These are phyloP conservation scores for Semibalanus balanoides DNA, from an alignment of 1,140 invertebrate species.

Conservation along the genomic window DNA sequence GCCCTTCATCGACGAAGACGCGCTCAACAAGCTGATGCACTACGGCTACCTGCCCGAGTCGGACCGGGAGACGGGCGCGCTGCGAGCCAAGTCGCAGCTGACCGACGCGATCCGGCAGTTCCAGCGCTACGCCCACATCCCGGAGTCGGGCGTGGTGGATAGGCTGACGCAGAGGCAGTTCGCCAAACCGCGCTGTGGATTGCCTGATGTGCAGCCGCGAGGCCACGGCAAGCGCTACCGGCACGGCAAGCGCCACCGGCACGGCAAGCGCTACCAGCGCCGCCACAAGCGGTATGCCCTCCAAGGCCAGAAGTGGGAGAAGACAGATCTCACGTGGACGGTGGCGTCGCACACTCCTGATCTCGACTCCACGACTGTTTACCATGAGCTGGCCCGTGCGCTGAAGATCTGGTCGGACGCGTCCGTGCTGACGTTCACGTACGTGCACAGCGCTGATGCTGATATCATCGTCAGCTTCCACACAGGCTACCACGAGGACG, in stretches of 20 bases:
- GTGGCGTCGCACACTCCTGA: background rate
- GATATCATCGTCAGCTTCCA: conserved; percentile 15
- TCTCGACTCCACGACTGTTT: background rate
- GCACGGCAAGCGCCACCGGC: conserved; percentile 34
- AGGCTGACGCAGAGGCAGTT: conserved; percentile 55
- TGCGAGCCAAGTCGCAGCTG: conserved; percentile 65
- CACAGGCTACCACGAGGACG: conserved; percentile 68
- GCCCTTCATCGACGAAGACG: background rate
- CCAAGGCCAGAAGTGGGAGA: conserved; percentile 71
- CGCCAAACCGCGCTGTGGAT: conserved; percentile 60
- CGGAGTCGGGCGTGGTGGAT: conserved; percentile 67
- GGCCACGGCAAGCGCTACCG: conserved; percentile 33
- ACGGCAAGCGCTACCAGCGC: conserved; percentile 39
- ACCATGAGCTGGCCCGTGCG: conserved; percentile 19
- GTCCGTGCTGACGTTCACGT: conserved; percentile 20
- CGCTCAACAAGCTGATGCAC: conserved; percentile 47
- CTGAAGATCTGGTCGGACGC: conserved; percentile 25
- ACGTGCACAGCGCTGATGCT: conserved; percentile 9
- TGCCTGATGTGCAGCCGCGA: conserved; percentile 47
- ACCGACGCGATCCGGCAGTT: conserved; percentile 54
- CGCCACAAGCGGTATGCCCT: conserved; percentile 41
- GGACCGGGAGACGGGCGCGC: conserved; percentile 57
- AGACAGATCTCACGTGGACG: conserved; percentile 73
- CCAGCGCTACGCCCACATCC: conserved; percentile 63
- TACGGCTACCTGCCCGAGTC: conserved; percentile 75